Base-by-base conservation (phyloP, 2,888 invertebrate species). In the Drosophila infuscata region DNA sequence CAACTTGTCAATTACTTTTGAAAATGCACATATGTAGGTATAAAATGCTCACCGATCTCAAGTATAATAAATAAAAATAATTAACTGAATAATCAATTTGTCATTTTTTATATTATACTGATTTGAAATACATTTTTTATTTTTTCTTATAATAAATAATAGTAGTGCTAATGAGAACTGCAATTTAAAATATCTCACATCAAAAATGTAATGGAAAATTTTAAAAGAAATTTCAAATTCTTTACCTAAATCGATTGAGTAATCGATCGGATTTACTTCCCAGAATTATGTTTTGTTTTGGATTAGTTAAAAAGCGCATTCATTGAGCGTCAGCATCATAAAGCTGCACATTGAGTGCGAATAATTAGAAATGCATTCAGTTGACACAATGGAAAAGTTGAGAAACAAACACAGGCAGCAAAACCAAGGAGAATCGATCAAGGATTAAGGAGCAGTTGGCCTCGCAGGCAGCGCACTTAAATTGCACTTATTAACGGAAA, bases 331-430 rank as follows among this genome's bases (percentile, higher is more conserved):
- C 36, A 38, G 20, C 56, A 52, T 20, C 64, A 56, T 75, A 76
- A 76, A 72, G 48, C 32, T 29, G 48, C 33, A 66, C 66, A 38
- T 61, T 74, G 66, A 67, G 78, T 62, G 65, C 65, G 61, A 81
- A 83, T 83, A 77, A 83, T 90, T 88, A 64, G 70, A 79, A 81
- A 77, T 56, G 79, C 62, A 82, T 88, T 79, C 90, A 79, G 76
- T 59, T 81, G 81, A 58, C 61, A 86, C 74, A 89, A 87, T 70
- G 69, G 62, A 63, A 64, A 57, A 67, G 59, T 36, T 15, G 52
- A 66, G 65, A 69, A 81, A 79, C 29, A 54, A 5, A 35, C 53
- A 29, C 20, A 20, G 25, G 25, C 46, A 29, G 60, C 7, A 59
- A 59, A 36, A 74, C 70, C 75, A 61, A 54, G 51, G 36, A 48